Evolutionary conservation across 2,888 invertebrate species (phyloP), one percentile per base, ranked within the genome.

Genomic region (Aethes cnicana): DNA sequence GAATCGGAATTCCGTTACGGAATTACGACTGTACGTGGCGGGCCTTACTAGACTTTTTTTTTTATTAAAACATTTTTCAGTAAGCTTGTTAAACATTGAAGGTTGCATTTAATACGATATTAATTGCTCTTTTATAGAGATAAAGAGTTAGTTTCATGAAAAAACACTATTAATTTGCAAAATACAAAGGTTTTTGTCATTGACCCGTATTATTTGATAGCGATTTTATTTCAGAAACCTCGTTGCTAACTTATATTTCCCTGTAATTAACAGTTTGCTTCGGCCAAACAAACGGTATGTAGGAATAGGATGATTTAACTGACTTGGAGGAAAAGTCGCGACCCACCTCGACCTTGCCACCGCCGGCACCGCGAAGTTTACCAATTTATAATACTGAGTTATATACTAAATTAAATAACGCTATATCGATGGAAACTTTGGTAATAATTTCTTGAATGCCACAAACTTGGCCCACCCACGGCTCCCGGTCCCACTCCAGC

Each of bases 371-470:
- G 14, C 14, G 32, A 67, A 66, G 61, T 67, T 68, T 62, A 35
- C 55, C 63, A 64, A 66, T 68, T 66, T 66, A 62, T 67, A 65
- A 67, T 67, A 67, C 65, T 67, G 63, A 66, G 64, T 67, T 66
- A 64, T 62, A 63, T 60, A 59, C 59, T 56, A 67, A 69, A 67
- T 67, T 67, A 67, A 69, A 67, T 67, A 69, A 64, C 59, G 58
- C 63, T 65, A 71, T 68, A 74, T 69, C 75, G 71, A 66, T 62
- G 66, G 53, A 61, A 77, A 77, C 63, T 77, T 77, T 36, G 35
- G 69, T 64, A 66, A 78, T 78, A 77, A 78, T 70, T 78, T 68
- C 67, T 70, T 63, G 63, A 66, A 58, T 55, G 66, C 64, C 57
- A 62, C 65, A 59, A 72, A 74, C 63, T 66, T 63, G 59, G 43